Conservation (phyloP, 1,140 invertebrate genomes). For the Eubasilissa regina region DNA sequence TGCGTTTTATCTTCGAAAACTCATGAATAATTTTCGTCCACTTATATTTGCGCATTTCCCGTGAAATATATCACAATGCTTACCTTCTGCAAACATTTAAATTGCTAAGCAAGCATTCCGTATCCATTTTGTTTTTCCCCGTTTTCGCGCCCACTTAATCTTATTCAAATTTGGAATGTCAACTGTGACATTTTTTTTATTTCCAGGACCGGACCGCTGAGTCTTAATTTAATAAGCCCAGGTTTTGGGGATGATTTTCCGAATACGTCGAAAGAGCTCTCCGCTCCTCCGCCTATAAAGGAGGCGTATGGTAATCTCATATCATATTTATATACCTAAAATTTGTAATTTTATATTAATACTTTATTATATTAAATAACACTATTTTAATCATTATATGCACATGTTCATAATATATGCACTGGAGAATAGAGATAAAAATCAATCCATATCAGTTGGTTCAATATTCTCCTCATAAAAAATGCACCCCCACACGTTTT, state of each 20-base stretch:
- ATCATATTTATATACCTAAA: no score
- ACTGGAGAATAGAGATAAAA: no score
- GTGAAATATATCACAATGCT: neutral
- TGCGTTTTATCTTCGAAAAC: no score
- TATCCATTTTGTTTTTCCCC: neutral
- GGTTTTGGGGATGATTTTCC: neutral
- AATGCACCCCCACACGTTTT: no score
- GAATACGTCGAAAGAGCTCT: neutral
- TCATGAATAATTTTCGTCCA: no score
- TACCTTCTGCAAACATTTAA: constrained; percentile 15
- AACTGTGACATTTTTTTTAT: constrained; percentile 10
- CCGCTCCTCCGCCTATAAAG: neutral
- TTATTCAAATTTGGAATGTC: constrained; percentile 14
- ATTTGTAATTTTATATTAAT: no score
- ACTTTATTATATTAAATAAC: no score
- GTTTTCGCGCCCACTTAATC: constrained; percentile 20
- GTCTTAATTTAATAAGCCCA: constrained; percentile 13
- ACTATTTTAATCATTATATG: no score
- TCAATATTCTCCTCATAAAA: no score
- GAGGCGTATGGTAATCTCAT: neutral
- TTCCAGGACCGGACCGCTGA: neutral
- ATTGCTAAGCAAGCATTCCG: neutral
- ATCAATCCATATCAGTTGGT: no score
- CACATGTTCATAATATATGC: no score
- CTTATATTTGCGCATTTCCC: no score